A percentile compares a stretch with the other conserved stretches of the same genome.
Conservation (phyloP, 2,113 vertebrate genomes). For the Sorex araneus region DNA sequence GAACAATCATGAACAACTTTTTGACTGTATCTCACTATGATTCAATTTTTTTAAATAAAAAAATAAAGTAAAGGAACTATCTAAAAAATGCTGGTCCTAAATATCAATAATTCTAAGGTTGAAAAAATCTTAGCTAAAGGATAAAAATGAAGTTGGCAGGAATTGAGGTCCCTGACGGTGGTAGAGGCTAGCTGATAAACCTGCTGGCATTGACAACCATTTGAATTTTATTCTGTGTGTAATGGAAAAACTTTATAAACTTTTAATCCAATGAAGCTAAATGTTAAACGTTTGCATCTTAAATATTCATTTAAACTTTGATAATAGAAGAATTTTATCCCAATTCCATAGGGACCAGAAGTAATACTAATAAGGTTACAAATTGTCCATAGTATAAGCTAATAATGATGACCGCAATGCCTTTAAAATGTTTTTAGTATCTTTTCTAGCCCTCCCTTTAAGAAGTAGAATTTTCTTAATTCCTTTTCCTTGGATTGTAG, state of each 20-base stretch:
- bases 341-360: background rate
- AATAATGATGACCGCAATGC: background rate
- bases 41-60: too few species aligned
- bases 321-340: background rate
- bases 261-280: background rate
- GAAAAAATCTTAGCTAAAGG: constrained; percentile 6
- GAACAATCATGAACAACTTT: too few species aligned
- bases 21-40: too few species aligned
- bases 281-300: constrained; percentile 56
- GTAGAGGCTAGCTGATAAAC: background rate
- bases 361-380: too few species aligned
- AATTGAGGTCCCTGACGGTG: background rate
- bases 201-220: background rate
- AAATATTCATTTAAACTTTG: constrained; percentile 35
- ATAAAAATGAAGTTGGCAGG: background rate
- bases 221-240: constrained; percentile 36
- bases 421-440: background rate
- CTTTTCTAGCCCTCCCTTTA: background rate
- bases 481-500: background rate
- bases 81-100: background rate
- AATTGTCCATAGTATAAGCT: too few species aligned
- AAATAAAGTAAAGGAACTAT: too few species aligned
- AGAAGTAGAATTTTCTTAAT: background rate
- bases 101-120: background rate
- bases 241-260: background rate